Evolutionary conservation across 2,113 vertebrate genomes (phyloP).

Genomic region (Neodontobutis hainanensis): DNA sequence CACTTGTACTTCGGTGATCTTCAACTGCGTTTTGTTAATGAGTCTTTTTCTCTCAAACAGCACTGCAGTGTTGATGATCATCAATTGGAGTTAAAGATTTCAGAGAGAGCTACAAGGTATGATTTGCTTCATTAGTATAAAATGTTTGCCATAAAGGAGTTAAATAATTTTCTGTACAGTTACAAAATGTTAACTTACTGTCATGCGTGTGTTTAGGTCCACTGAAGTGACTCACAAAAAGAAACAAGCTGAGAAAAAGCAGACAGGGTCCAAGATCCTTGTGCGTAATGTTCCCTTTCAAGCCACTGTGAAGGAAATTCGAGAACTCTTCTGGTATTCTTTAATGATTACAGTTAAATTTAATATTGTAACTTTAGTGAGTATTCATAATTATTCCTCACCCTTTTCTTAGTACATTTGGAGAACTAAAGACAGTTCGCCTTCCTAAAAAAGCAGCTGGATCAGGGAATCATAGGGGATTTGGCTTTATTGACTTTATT

Average conservation of each 20-base stretch:
- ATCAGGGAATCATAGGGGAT: slow-evolving; percentile 87
- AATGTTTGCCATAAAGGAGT: background rate
- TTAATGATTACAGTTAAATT: background rate
- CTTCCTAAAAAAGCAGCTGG: slow-evolving; percentile 92
- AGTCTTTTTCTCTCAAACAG: slow-evolving; percentile 65
- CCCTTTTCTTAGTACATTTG: slow-evolving; percentile 86
- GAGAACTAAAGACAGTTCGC: slow-evolving; percentile 93
- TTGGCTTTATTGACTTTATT: slow-evolving; percentile 95
- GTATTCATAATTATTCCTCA: slow-evolving; percentile 11
- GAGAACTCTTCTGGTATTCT: slow-evolving; percentile 92
- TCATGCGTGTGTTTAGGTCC: slow-evolving; percentile 67
- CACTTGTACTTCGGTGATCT: background rate
- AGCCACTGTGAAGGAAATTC: slow-evolving; percentile 85
- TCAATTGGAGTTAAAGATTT: slow-evolving; percentile 90
- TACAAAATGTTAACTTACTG: background rate
- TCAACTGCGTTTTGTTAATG: slow-evolving; percentile 18
- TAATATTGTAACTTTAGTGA: background rate
- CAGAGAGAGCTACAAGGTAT: slow-evolving; percentile 89
- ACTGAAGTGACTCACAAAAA: slow-evolving; percentile 72
- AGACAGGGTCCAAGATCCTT: slow-evolving; percentile 92
- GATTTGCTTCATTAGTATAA: slow-evolving; percentile 21
- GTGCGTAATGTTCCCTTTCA: slow-evolving; percentile 97
- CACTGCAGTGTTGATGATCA: slow-evolving; percentile 87
- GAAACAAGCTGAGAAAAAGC: slow-evolving; percentile 86
- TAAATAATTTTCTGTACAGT: background rate